Conservation (phyloP, 1,140 invertebrate species). For the Zeugodacus cucurbitae region DNA sequence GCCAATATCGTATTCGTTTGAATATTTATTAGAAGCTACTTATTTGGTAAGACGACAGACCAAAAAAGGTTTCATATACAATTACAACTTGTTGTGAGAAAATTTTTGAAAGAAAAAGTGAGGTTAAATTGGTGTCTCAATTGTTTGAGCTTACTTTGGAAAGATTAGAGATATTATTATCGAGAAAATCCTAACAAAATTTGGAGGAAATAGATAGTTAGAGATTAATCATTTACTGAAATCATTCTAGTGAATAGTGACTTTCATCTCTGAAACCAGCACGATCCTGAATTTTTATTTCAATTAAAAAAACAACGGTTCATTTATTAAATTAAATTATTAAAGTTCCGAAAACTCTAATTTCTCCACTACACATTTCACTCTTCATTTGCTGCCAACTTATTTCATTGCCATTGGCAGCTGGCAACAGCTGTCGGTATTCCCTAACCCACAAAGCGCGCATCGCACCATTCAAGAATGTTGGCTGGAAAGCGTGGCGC, state of each 20-base stretch:
- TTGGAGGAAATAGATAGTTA: too few relatives aligned
- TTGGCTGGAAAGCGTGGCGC: background rate
- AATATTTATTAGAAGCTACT: background rate
- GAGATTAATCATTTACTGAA: too few relatives aligned
- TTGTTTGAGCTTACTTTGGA: background rate
- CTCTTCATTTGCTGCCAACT: background rate
- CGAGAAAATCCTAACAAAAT: too few relatives aligned
- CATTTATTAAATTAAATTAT: too few relatives aligned
- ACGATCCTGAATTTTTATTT: too few relatives aligned
- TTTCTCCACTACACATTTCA: too few relatives aligned
- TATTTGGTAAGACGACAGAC: background rate
- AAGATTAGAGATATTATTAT: background rate
- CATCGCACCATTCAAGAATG: background rate
- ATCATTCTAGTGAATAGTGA: too few relatives aligned
- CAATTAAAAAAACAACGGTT: too few relatives aligned
- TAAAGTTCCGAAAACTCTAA: too few relatives aligned
- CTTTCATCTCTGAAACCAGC: too few relatives aligned
- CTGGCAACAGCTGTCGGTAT: background rate
- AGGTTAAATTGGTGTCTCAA: background rate
- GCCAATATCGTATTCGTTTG: background rate
- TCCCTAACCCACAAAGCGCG: background rate
- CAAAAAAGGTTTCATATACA: background rate
- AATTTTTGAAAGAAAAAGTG: background rate
- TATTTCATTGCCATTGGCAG: background rate
- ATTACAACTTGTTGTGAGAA: background rate